Evolutionary conservation across 2,888 invertebrate species (phyloP).

Genomic region (Pomacea canaliculata): DNA sequence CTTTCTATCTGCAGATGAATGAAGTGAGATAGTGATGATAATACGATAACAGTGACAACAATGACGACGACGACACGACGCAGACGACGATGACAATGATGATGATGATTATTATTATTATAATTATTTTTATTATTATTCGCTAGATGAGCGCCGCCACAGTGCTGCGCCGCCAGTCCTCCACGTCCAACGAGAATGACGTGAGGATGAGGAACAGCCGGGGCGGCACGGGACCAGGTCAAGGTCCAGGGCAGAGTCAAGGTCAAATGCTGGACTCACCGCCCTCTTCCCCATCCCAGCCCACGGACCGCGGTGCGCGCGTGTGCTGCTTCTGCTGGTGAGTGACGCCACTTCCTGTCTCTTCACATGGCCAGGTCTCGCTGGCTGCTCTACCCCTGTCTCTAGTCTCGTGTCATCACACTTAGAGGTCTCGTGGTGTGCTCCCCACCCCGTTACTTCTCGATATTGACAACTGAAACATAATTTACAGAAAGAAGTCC

Average conservation of each 20-base stretch:
- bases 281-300: constrained; percentile 52
- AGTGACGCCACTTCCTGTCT: constrained; percentile 6
- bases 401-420: too few relatives aligned
- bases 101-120: background rate
- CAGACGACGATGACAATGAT: background rate
- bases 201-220: constrained; percentile 59
- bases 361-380: too few relatives aligned
- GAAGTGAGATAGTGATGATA: background rate
- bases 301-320: constrained; percentile 47
- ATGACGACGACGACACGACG: background rate
- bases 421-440: too few relatives aligned
- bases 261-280: constrained; percentile 45
- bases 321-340: constrained; percentile 63
- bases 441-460: too few relatives aligned
- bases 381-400: too few relatives aligned
- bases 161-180: constrained; percentile 60
- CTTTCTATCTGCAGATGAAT: background rate
- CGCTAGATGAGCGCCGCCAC: constrained; percentile 58
- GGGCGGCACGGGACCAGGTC: constrained; percentile 25
- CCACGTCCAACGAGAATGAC: constrained; percentile 56
- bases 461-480: too few relatives aligned
- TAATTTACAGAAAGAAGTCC: too few relatives aligned
- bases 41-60: background rate
- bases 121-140: background rate
- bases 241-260: constrained; percentile 33